Conservation (phyloP, 2,113 vertebrate species). For the Morone chrysops region DNA sequence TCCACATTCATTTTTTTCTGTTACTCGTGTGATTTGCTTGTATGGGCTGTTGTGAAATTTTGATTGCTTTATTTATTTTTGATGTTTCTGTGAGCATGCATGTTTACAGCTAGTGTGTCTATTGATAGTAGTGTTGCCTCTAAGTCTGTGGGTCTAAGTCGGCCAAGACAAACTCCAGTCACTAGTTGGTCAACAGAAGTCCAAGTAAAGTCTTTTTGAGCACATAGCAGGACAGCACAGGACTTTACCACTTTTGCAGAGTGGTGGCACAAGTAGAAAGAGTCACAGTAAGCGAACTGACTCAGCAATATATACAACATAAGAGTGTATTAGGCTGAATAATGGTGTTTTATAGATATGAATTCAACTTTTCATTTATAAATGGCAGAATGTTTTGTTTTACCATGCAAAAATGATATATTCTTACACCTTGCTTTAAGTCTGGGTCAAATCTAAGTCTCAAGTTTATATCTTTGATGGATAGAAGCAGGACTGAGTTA, state of each 20-base stretch:
- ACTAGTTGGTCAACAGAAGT: not conserved
- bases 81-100: not conserved
- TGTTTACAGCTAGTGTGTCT: not conserved
- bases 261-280: not conserved
- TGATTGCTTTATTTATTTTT: not conserved
- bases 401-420: not conserved
- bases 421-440: too few relatives aligned
- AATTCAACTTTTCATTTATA: not conserved
- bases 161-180: not conserved
- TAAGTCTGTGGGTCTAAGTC: not conserved
- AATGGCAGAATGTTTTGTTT: not conserved
- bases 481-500: too few relatives aligned
- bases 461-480: not conserved
- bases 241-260: too few relatives aligned
- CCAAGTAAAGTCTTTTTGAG: not conserved
- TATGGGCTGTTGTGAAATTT: conserved; percentile 1
- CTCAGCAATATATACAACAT: not conserved
- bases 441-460: not conserved
- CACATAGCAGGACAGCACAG: too few relatives aligned
- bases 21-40: not conserved
- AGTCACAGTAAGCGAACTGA: not conserved
- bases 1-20: not conserved
- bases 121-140: not conserved
- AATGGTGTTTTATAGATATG: not conserved
- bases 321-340: not conserved